Evolutionary conservation across 2,113 vertebrate genomes (phyloP), one percentile per base, ranked within the genome.

Genomic region (Phainopepla nitens): DNA sequence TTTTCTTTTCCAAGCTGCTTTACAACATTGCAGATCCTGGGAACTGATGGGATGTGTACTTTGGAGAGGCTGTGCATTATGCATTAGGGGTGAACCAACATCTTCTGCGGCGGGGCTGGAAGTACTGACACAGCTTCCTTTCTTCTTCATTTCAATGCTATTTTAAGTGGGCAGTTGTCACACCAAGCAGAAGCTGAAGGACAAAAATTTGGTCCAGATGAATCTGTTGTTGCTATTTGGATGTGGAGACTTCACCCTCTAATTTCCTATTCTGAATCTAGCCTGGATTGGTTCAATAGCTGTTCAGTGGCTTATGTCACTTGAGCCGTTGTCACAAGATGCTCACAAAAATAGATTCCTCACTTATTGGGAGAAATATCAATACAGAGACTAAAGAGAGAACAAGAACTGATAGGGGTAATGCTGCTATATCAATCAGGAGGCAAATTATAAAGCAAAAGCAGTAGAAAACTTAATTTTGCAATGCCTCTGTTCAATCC

Each of bases 281-380:
- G 82, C 92, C 91, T 54, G 60, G 82, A 94, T 94, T 82, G 73
- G 82, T 47, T 95, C 79, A 82, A 65, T 95, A 91, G 90, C 82
- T 97, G 82, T 31, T 94, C 66, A 41, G 70, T 85, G 70, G 58
- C 87, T 89, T 69, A 45, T 91, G 75, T 93, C 70, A 90, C 71
- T 91, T 85, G 89, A 95, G 91, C 19, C 2, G 0, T 77, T 94
- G 91, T 90, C 95, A 95, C 70, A 96, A 91, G 92, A 87, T 54
- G 62, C 66, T 95, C 70, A 89, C 77, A 91, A 39, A 91, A 96
- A 90, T 66, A 95, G 84, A 85, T 89, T 92, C 80, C 70, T 94
- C 84, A 91, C 83, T 84, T 95, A 84, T 87, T 93, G 81, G 66
- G 84, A 93, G 84, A 90, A 91, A 79, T 93, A 92, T 61, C 89